Conservation (phyloP, 2,888 invertebrate genomes). For the Lucinisca nassula region DNA sequence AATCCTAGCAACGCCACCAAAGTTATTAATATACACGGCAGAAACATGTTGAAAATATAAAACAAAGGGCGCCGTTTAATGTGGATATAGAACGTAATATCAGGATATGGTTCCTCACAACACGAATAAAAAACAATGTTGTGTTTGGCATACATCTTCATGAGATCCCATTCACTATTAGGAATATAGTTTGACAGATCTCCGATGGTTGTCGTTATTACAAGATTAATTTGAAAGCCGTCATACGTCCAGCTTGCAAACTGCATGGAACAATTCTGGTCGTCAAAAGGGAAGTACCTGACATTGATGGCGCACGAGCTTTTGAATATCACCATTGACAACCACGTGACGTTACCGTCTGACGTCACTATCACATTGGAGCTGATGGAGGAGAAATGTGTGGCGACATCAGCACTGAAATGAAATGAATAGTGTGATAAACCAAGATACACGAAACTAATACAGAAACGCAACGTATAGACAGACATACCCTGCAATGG, state of each 20-base stretch:
- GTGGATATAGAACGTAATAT: slow-evolving; percentile 89
- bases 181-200: slow-evolving; percentile 96
- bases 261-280: slow-evolving; percentile 89
- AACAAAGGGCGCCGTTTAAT: slow-evolving; percentile 89
- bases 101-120: slow-evolving; percentile 89
- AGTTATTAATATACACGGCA: slow-evolving; percentile 90
- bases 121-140: slow-evolving; percentile 89
- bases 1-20: slow-evolving; percentile 90
- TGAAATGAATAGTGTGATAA: too few species aligned
- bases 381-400: slow-evolving; percentile 87
- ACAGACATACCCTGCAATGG: too few species aligned
- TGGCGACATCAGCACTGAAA: slow-evolving; percentile 86
- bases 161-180: slow-evolving; percentile 96
- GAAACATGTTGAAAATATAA: slow-evolving; percentile 89
- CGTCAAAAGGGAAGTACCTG: slow-evolving; percentile 90
- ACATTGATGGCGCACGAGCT: slow-evolving; percentile 89
- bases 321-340: slow-evolving; percentile 90
- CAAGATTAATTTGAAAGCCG: slow-evolving; percentile 87
- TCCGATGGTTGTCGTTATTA: slow-evolving; percentile 91
- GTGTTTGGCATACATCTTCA: slow-evolving; percentile 89
- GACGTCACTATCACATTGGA: slow-evolving; percentile 89
- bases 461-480: too few species aligned
- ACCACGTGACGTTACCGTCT: slow-evolving; percentile 90
- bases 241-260: slow-evolving; percentile 90
- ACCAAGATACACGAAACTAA: too few species aligned